A percentile compares a stretch with the other conserved stretches of the same genome.
These are phyloP conservation scores for Chlamydotis undulata DNA, from an alignment of 2,113 vertebrate species.

Conservation along the genomic window DNA sequence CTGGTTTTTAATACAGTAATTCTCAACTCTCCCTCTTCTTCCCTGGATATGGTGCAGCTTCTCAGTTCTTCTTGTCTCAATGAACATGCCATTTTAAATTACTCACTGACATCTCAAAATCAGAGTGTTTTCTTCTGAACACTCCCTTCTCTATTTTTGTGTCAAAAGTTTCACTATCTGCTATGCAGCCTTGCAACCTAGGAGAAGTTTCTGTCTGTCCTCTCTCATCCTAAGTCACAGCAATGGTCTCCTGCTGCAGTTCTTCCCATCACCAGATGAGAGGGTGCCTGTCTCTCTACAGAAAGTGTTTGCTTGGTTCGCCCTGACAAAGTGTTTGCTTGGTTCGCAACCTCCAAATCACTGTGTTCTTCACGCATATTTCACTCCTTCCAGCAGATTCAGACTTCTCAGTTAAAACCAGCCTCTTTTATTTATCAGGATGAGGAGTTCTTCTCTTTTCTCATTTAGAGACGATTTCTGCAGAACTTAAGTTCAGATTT, in stretches of 20 bases:
- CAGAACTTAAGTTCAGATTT: background rate
- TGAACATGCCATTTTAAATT: background rate
- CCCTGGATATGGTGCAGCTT: background rate
- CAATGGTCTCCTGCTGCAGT: background rate
- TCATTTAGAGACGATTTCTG: background rate
- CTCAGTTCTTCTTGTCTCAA: background rate
- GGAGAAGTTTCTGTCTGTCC: background rate
- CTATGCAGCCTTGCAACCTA: background rate
- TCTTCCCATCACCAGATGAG: fast-evolving
- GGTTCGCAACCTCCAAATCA: background rate
- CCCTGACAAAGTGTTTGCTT: background rate
- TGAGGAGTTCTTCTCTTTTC: background rate
- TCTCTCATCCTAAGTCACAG: background rate
- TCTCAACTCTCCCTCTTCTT: background rate
- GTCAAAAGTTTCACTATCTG: background rate
- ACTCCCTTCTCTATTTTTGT: background rate
- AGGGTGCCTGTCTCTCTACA: background rate
- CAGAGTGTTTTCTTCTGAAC: background rate
- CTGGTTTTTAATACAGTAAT: background rate
- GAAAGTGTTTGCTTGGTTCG: background rate
- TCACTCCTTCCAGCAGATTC: background rate
- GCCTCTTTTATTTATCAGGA: background rate
- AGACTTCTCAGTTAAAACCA: background rate
- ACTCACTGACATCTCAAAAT: background rate
- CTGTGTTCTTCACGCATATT: background rate